Percentiles rank a stretch among this genome's conserved stretches.
These are phyloP conservation scores for Hippocampus zosterae DNA, from an alignment of 2,113 vertebrate genomes.

Conservation along the genomic window DNA sequence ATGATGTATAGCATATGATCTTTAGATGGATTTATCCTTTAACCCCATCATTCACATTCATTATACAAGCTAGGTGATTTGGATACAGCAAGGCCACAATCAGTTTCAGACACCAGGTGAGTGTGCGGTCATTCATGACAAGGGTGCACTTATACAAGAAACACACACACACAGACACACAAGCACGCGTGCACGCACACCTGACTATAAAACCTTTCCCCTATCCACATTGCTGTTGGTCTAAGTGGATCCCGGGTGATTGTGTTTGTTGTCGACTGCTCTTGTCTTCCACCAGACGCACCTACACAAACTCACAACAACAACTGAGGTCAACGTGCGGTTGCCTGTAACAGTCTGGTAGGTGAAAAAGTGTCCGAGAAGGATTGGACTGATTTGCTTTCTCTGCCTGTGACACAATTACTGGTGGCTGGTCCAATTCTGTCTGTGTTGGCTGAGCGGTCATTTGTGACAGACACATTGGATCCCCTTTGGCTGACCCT, in stretches of 20 bases:
- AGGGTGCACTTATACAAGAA: conserved; percentile 22
- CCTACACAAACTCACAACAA: conserved; percentile 17
- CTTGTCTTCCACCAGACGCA: conserved; percentile 28
- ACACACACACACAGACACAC: conserved; percentile 5
- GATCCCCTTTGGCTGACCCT: conserved; percentile 62
- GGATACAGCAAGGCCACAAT: conserved; percentile 28
- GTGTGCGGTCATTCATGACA: conserved; percentile 48
- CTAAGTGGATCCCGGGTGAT: conserved; percentile 51
- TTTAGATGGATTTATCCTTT: conserved; percentile 21
- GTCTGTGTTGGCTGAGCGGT: conserved; percentile 60
- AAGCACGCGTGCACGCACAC: conserved; percentile 9
- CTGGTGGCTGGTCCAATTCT: conserved; percentile 33
- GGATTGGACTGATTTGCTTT: conserved; percentile 43
- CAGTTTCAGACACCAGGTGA: conserved; percentile 38
- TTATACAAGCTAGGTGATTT: conserved; percentile 6
- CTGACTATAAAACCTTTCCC: conserved; percentile 36
- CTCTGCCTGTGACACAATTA: conserved; percentile 28
- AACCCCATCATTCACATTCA: conserved; percentile 17
- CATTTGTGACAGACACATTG: conserved; percentile 66
- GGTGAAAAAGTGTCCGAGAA: conserved; percentile 36
- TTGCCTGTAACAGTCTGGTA: conserved; percentile 60
- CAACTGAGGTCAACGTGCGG: conserved; percentile 61
- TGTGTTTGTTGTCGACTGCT: conserved; percentile 29
- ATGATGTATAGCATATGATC: conserved; percentile 13
- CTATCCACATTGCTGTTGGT: conserved; percentile 44